Conservation (phyloP, 2,797 vertebrate species). For the Coracias cyanogaster region DNA sequence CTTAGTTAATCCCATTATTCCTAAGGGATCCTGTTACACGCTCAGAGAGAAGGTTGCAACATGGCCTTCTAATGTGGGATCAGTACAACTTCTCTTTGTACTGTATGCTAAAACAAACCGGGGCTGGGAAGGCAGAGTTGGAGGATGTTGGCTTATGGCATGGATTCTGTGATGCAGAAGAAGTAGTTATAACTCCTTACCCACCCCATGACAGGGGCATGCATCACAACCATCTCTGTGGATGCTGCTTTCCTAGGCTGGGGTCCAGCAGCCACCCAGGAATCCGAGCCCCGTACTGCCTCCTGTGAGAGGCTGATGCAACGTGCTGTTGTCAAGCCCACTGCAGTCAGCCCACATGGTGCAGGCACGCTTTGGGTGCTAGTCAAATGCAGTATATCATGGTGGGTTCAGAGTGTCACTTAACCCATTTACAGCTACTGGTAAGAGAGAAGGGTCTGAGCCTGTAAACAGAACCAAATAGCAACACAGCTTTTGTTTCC, state of each 20-base stretch:
- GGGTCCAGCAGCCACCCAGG: not conserved
- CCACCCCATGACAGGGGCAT: not conserved
- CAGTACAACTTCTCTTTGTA: not conserved
- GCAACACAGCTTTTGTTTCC: conserved; percentile 24
- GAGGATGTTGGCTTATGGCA: not conserved
- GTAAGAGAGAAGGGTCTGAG: not conserved
- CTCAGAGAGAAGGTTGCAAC: conserved; percentile 26
- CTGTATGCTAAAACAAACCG: not conserved
- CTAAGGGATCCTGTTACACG: conserved; percentile 32
- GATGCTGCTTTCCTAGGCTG: not conserved
- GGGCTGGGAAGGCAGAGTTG: not conserved
- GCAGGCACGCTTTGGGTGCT: not conserved
- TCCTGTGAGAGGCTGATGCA: accelerated
- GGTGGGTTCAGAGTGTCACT: not conserved
- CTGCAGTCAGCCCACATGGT: not conserved
- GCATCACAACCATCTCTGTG: not conserved
- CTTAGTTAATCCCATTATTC: conserved; percentile 54
- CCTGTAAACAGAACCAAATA: not conserved
- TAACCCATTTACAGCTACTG: not conserved
- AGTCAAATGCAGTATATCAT: not conserved
- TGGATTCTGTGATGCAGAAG: not conserved
- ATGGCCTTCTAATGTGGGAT: not conserved
- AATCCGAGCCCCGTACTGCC: accelerated
- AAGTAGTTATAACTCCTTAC: not conserved
- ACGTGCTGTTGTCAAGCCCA: accelerated